These are phyloP conservation scores for Zalophus californianus DNA, from an alignment of 2,797 vertebrate genomes.

Conservation along the genomic window DNA sequence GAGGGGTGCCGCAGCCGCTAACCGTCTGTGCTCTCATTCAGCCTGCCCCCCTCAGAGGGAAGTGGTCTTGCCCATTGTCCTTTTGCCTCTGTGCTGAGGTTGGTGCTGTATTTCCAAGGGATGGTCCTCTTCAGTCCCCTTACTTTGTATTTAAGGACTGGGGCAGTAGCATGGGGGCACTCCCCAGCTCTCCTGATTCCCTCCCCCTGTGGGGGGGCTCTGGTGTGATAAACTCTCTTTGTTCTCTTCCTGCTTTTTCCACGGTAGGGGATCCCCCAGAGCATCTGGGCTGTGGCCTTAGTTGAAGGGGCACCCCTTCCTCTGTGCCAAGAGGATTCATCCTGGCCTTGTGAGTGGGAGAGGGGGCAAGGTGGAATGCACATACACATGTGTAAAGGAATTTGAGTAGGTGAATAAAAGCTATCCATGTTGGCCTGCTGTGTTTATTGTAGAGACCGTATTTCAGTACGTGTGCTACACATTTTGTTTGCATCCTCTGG, in stretches of 20 bases:
- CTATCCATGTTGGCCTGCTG: constrained; percentile 62
- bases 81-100: constrained; percentile 79
- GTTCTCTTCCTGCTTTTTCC: constrained; percentile 59
- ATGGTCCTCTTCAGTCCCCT: constrained; percentile 53
- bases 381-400: constrained; percentile 60
- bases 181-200: neutral
- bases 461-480: neutral
- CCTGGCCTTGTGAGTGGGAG: constrained; percentile 57
- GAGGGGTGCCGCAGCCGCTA: constrained; percentile 50
- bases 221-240: constrained; percentile 38
- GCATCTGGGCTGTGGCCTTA: constrained; percentile 31
- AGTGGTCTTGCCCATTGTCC: constrained; percentile 55
- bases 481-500: neutral
- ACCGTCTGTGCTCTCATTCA: constrained; percentile 41
- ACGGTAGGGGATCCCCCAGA: neutral
- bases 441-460: constrained; percentile 65
- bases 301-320: constrained; percentile 46
- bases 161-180: constrained; percentile 51
- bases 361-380: constrained; percentile 24
- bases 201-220: neutral
- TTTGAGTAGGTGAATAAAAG: constrained; percentile 80
- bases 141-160: constrained; percentile 73
- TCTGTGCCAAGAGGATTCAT: constrained; percentile 39
- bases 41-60: constrained; percentile 45
- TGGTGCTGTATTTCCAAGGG: constrained; percentile 81